phyloP scores from a whole-genome alignment of 2,888 invertebrate genomes.

The Lasioglossum malachurum region DNA sequence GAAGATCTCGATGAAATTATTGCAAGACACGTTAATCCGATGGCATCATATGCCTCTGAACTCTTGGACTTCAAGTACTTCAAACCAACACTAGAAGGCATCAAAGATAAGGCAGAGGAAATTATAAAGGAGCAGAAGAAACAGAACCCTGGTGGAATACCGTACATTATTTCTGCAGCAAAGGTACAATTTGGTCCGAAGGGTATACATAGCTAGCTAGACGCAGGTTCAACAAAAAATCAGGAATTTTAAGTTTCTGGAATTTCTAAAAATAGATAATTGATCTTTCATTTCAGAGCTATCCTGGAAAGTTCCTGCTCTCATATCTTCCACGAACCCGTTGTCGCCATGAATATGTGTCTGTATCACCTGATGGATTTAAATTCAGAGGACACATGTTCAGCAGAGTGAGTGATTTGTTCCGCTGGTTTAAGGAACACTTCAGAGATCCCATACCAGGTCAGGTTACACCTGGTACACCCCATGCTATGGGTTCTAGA shows the following conservation, averaged over 20 bases:
- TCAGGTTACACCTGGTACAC: constrained; percentile 90
- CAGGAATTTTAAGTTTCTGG: background rate
- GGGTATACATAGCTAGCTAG: background rate
- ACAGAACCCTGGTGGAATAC: constrained; percentile 94
- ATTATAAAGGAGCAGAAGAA: constrained; percentile 94
- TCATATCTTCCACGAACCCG: constrained; percentile 96
- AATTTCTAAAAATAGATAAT: constrained; percentile 1
- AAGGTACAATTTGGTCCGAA: constrained; percentile 85
- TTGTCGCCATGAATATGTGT: constrained; percentile 96
- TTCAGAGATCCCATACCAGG: constrained; percentile 95
- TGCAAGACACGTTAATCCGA: constrained; percentile 97
- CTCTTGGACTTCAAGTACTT: constrained; percentile 96
- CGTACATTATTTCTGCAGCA: constrained; percentile 93
- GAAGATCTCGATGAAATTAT: constrained; percentile 99
- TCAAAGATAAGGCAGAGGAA: constrained; percentile 95
- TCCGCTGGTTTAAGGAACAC: constrained; percentile 99
- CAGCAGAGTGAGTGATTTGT: constrained; percentile 91
- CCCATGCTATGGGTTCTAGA: constrained; percentile 87
- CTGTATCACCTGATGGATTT: constrained; percentile 96
- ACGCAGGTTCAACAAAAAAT: background rate
- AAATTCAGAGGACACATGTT: constrained; percentile 96
- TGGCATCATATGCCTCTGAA: constrained; percentile 97
- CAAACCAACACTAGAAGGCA: constrained; percentile 91
- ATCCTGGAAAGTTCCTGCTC: constrained; percentile 96
- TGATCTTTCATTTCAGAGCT: constrained; percentile 77